Percentiles rank a stretch among this genome's conserved stretches.
Evolutionary conservation across 1,140 invertebrate species (phyloP).

Genomic region (Daktulosphaira vitifoliae): DNA sequence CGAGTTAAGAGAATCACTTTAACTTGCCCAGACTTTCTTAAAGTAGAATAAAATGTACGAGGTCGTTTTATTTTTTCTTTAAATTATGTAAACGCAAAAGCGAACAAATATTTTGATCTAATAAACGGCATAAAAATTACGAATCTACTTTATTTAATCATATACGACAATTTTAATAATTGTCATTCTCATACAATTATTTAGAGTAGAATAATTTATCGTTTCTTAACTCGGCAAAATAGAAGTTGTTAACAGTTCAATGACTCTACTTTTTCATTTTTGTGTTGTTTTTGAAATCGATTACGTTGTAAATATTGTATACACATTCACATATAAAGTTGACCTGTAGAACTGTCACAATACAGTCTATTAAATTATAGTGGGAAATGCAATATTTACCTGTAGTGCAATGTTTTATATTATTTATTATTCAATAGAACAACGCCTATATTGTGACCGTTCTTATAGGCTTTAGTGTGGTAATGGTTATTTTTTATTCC

Average conservation of each 20-base stretch:
- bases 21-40: no score
- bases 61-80: no score
- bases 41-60: no score
- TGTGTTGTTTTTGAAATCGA: conserved; percentile 19
- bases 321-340: background rate
- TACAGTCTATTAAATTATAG: conserved; percentile 15
- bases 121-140: no score
- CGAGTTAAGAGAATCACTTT: no score
- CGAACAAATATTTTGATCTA: no score
- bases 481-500: conserved; percentile 14
- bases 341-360: conserved; percentile 16
- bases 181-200: no score
- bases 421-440: conserved; percentile 32
- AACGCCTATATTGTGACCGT: conserved; percentile 18
- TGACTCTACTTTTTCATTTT: conserved; percentile 12
- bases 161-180: no score
- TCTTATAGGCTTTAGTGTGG: background rate
- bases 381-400: conserved; percentile 28
- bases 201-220: no score
- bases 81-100: no score
- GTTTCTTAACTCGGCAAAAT: no score
- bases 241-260: conserved; percentile 2
- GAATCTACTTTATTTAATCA: no score
- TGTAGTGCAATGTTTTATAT: conserved; percentile 7
- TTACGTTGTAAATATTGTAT: conserved; percentile 21